These are phyloP conservation scores for Timema cristinae DNA, from an alignment of 2,888 invertebrate species.

Conservation along the genomic window DNA sequence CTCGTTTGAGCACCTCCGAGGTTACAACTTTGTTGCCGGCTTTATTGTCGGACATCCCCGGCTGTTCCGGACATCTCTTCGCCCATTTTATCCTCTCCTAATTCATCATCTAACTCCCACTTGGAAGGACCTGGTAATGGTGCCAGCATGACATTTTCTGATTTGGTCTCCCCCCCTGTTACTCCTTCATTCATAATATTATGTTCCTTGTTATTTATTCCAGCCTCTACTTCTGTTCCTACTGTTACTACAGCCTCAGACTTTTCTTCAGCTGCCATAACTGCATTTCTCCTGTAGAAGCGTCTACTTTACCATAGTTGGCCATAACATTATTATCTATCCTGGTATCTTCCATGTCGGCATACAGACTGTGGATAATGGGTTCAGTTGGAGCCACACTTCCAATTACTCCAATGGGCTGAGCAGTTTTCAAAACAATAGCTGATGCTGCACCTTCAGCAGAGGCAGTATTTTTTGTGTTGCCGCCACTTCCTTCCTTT, in stretches of 20 bases:
- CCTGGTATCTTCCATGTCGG: constrained; percentile 42
- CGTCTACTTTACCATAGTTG: constrained; percentile 34
- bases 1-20: constrained; percentile 82
- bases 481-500: constrained; percentile 38
- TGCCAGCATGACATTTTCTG: constrained; percentile 58
- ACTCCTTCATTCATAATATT: constrained; percentile 52
- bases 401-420: constrained; percentile 26
- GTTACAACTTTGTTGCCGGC: constrained; percentile 65
- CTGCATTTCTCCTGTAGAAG: constrained; percentile 39
- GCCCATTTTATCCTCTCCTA: constrained; percentile 4
- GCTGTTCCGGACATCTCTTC: background rate
- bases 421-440: constrained; percentile 13
- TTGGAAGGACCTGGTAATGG: constrained; percentile 78
- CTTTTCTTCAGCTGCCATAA: constrained; percentile 33
- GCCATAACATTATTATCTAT: constrained; percentile 33
- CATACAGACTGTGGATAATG: constrained; percentile 36
- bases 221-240: constrained; percentile 49
- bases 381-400: background rate
- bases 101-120: constrained; percentile 78
- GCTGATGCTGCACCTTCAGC: background rate
- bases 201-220: too few species aligned
- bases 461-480: constrained; percentile 20
- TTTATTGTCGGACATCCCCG: constrained; percentile 46
- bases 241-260: constrained; percentile 34
- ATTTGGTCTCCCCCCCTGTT: constrained; percentile 49